Base-by-base conservation (phyloP, 2,113 vertebrate species). In the Cephalopholis sonnerati region DNA sequence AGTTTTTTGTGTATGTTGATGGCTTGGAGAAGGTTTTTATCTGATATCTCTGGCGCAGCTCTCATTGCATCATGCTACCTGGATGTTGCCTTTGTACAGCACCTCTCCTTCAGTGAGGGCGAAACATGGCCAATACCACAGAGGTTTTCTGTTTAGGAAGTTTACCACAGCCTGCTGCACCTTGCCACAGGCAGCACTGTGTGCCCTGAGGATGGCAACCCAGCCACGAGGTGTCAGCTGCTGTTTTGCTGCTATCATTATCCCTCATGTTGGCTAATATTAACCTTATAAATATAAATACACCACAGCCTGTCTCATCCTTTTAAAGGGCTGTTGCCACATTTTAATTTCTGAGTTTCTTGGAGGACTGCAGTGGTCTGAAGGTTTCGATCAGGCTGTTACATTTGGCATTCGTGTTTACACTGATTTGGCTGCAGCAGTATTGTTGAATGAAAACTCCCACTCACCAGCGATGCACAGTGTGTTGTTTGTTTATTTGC, bases 391-490 rank as follows among this genome's bases (percentile, higher is more conserved):
- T 59, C 44, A 5, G 55, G 18, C 55, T 53, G 29, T 48, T 67
- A 32, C 11, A 39, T 55, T 61, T 76, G 22, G 62, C 39, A 76
- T 61, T 65, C 18, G 8, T 68, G 48, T 61, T 25, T 25, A 69
- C 25, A 54, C 6, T 41, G 15, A 53, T 77, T 74, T 48, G 46
- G 39, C 53, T 57, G 17, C 13, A 18, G 17, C 18, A 55, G 69
- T 44, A 75, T 13, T 75, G 39, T 74, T 76, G 54, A 85, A 74
- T 79, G n/a, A 71, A 63, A 76, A 48, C 70, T 29, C 74, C 39
- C 63, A 83, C 63, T 72, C 64, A 77, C 69, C 68, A 53, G 41
- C 15, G 5, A 71, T 54, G 50, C 27, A 22, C 51, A 57, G 3
- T 59, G 25, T 74, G 73, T 51, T 83, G 57, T 61, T 29, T 72